phyloP scores from a whole-genome alignment of 30 jellyfish, hydroid and myxozoan genomes.

The Aurelia aurita complex sp. Pacific region DNA sequence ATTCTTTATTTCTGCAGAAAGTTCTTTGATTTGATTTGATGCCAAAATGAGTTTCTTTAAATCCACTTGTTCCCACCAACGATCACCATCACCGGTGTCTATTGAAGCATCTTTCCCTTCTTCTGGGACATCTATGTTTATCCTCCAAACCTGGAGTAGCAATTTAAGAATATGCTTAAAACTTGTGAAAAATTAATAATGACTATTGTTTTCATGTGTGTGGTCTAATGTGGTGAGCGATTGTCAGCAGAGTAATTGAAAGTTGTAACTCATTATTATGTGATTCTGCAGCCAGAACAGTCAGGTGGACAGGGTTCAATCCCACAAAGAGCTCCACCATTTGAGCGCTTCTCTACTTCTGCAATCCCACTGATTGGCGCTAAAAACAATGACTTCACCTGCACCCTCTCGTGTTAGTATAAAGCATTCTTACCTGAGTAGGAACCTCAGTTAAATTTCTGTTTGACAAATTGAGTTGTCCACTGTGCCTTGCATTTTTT shows the following conservation, averaged over 20 bases:
- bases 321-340: too few relatives aligned
- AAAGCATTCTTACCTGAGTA: conserved; percentile 23
- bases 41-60: conserved; percentile 83
- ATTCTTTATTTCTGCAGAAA: conserved; percentile 59
- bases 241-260: too few relatives aligned
- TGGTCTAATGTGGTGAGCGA: too few relatives aligned
- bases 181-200: background rate
- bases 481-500: conserved; percentile 88
- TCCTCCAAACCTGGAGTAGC: conserved; percentile 70
- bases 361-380: too few relatives aligned
- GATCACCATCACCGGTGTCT: conserved; percentile 79
- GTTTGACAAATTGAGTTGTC: conserved; percentile 80
- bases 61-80: conserved; percentile 98
- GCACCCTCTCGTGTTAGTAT: too few relatives aligned
- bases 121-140: conserved; percentile 86
- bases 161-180: background rate
- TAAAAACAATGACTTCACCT: too few relatives aligned
- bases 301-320: too few relatives aligned
- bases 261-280: too few relatives aligned
- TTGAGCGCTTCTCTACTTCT: too few relatives aligned
- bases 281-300: too few relatives aligned
- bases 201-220: too few relatives aligned
- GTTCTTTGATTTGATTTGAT: conserved; percentile 71
- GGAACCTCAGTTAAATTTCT: conserved; percentile 71
- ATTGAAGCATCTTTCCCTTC: conserved; percentile 76